These are phyloP conservation scores for Olivierus martensii DNA, from an alignment of 1,140 invertebrate species.

Conservation along the genomic window DNA sequence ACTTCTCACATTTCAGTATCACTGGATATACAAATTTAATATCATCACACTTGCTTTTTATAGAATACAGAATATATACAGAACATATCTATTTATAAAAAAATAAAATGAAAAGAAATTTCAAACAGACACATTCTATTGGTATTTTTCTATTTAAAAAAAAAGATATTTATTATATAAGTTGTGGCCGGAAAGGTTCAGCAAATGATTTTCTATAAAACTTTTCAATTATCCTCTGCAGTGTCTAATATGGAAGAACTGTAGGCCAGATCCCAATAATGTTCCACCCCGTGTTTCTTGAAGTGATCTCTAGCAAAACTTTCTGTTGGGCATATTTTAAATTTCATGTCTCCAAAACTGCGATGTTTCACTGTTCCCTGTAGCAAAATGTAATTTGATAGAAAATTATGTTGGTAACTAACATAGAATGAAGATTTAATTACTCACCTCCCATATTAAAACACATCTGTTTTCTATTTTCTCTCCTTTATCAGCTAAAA, in stretches of 20 bases:
- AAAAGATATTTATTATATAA: too few species aligned
- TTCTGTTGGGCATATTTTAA: conserved; percentile 88
- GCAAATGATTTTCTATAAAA: too few species aligned
- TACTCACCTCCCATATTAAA: conserved; percentile 19
- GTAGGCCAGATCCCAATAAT: conserved; percentile 97
- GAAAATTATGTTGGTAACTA: conserved; percentile 42
- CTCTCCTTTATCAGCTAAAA: conserved; percentile 16
- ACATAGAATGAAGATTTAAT: too few species aligned
- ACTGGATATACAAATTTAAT: too few species aligned
- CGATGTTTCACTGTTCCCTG: conserved; percentile 76
- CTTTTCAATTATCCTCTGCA: conserved; percentile 10
- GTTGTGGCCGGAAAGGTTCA: too few species aligned
- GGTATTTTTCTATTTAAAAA: too few species aligned
- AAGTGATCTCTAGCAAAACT: conserved; percentile 90
- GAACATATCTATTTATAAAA: too few species aligned
- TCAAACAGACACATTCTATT: too few species aligned
- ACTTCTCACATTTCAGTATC: too few species aligned
- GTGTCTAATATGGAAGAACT: conserved; percentile 29
- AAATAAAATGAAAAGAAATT: too few species aligned
- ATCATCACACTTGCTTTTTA: too few species aligned
- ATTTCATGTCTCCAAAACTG: conserved; percentile 85
- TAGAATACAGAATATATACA: too few species aligned
- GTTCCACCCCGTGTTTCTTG: conserved; percentile 85
- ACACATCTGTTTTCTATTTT: conserved; percentile 20
- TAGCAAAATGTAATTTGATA: conserved; percentile 77